Percentiles rank a stretch among this genome's conserved stretches.
Conservation (phyloP, 1,140 invertebrate species). For the Lucilia cuprina region DNA sequence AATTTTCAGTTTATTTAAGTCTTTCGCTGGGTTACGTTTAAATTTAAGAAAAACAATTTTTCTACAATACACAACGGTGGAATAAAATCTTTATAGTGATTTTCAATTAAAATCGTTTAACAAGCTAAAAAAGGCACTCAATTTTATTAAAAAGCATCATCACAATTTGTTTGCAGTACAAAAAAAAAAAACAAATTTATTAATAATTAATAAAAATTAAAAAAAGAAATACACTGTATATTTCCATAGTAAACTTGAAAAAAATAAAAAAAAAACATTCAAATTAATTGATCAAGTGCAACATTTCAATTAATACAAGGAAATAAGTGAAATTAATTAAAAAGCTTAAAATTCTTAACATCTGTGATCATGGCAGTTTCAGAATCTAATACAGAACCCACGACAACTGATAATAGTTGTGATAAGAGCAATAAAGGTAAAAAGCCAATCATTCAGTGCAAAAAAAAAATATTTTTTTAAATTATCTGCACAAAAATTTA, state of each 20-base stretch:
- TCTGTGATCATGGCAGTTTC: not conserved
- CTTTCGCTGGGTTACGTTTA: constrained; percentile 2
- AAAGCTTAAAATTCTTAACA: not conserved
- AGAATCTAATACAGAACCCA: not conserved
- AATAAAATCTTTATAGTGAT: not conserved
- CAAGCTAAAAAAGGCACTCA: not conserved
- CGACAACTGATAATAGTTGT: not conserved
- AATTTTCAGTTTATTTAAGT: not conserved
- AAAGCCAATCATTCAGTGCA: not conserved
- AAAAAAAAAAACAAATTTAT: not conserved
- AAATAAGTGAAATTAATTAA: not conserved
- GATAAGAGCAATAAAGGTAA: constrained; percentile 21
- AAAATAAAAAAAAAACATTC: not conserved
- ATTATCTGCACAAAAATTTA: too few species aligned
- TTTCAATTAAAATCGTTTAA: not conserved
- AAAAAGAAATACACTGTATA: not conserved
- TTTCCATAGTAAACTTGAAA: not conserved
- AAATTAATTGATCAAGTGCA: constrained; percentile 1
- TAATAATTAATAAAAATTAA: not conserved
- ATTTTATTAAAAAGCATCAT: not conserved
- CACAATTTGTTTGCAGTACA: not conserved
- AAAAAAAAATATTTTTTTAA: too few species aligned
- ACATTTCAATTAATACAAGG: not conserved
- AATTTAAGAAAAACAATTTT: not conserved
- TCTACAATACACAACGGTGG: not conserved